These are phyloP conservation scores for Sclerurus mexicanus DNA, from an alignment of 2,113 vertebrate genomes.

Conservation along the genomic window DNA sequence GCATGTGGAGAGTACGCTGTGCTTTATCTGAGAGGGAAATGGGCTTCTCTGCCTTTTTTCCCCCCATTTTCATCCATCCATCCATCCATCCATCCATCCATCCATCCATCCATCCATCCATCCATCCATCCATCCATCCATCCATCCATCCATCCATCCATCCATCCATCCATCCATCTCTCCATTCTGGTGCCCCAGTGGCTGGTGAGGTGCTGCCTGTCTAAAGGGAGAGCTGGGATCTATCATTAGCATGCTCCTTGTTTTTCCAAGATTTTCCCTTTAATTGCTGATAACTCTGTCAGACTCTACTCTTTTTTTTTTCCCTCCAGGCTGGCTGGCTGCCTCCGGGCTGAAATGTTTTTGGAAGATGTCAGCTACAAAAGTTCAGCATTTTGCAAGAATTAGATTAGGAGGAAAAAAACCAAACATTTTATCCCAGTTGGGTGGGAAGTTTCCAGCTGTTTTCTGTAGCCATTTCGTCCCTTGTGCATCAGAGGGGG, in stretches of 20 bases:
- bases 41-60: neutral
- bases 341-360: neutral
- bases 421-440: neutral
- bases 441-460: neutral
- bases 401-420: neutral
- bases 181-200: neutral
- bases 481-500: neutral
- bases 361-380: constrained; percentile 21
- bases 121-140: neutral
- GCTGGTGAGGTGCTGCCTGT: neutral
- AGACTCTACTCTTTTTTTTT: neutral
- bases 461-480: neutral
- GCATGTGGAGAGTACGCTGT: fast-evolving
- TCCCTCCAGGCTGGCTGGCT: neutral
- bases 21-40: neutral
- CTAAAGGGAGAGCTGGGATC: neutral
- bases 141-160: neutral
- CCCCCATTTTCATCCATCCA: neutral
- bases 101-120: neutral
- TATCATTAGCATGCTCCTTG: neutral
- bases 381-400: constrained; percentile 25
- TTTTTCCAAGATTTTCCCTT: neutral
- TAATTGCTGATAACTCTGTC: neutral
- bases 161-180: neutral
- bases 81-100: neutral